Conservation (phyloP, 2,888 invertebrate species). For the Andrena dorsata region DNA sequence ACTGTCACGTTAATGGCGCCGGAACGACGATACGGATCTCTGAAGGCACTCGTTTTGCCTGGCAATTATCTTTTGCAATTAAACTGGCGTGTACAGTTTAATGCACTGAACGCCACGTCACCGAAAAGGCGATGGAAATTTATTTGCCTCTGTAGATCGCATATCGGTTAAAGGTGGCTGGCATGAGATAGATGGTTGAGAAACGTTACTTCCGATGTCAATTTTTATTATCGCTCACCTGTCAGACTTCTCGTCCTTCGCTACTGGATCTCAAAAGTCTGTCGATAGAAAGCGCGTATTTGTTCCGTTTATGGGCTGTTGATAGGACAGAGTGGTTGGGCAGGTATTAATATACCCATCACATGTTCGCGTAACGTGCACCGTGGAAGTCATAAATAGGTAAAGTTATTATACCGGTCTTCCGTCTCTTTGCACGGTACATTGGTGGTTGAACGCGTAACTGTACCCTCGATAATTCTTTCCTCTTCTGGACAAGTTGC, state of each 20-base stretch:
- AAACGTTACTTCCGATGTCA: too few relatives aligned
- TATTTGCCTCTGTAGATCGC: neutral
- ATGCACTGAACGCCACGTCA: neutral
- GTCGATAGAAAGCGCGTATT: neutral
- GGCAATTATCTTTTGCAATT: conserved; percentile 27
- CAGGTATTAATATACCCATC: conserved; percentile 29
- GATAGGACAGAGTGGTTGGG: conserved; percentile 19
- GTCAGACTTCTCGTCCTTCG: too few relatives aligned
- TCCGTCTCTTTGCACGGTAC: neutral
- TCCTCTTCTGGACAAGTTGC: neutral
- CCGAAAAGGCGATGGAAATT: neutral
- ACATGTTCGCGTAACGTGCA: neutral
- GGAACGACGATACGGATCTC: conserved; percentile 39
- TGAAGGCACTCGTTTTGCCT: conserved; percentile 35
- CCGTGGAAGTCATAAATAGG: conserved; percentile 8
- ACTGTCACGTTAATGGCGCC: conserved; percentile 68
- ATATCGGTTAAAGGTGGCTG: neutral
- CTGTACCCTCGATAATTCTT: neutral
- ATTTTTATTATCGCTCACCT: neutral
- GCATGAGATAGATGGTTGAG: too few relatives aligned
- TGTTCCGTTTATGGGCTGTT: neutral
- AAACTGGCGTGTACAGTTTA: neutral
- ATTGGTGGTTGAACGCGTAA: neutral
- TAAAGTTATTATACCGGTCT: conserved; percentile 10
- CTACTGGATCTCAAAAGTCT: neutral